A percentile compares a stretch with the other conserved stretches of the same genome.
Conservation (phyloP, 2,113 vertebrate genomes). For the Noctilio leporinus region DNA sequence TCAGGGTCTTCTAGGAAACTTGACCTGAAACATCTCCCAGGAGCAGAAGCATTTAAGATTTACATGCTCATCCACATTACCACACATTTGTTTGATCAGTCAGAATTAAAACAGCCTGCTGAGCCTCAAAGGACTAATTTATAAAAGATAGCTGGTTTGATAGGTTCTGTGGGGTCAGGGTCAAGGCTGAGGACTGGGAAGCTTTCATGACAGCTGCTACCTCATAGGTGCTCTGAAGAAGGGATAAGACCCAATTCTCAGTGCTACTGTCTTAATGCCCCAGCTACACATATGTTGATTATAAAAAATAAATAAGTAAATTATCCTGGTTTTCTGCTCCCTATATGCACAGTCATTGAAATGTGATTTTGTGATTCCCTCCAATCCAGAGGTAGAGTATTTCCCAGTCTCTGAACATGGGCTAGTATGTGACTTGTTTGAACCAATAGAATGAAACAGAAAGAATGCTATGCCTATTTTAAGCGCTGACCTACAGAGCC, state of each 20-base stretch:
- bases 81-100: not conserved
- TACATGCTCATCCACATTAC: not conserved
- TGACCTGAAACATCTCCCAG: not conserved
- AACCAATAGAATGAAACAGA: not conserved
- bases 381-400: not conserved
- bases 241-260: not conserved
- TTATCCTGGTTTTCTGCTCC: not conserved
- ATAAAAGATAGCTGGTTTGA: not conserved
- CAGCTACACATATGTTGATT: not conserved
- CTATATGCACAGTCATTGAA: not conserved
- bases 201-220: not conserved
- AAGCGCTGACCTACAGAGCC: not conserved
- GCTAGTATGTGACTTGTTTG: not conserved
- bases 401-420: not conserved
- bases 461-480: not conserved
- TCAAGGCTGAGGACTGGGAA: not conserved
- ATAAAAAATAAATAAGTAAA: not conserved
- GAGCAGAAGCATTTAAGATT: not conserved
- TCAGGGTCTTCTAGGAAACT: conserved; percentile 1
- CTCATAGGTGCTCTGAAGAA: not conserved
- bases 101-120: not conserved
- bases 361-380: not conserved
- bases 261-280: not conserved
- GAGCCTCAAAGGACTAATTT: not conserved
- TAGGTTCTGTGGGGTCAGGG: not conserved